Evolutionary conservation across 2,113 vertebrate species (phyloP), one percentile per base, ranked within the genome.

Genomic region (Epinephelus moara): DNA sequence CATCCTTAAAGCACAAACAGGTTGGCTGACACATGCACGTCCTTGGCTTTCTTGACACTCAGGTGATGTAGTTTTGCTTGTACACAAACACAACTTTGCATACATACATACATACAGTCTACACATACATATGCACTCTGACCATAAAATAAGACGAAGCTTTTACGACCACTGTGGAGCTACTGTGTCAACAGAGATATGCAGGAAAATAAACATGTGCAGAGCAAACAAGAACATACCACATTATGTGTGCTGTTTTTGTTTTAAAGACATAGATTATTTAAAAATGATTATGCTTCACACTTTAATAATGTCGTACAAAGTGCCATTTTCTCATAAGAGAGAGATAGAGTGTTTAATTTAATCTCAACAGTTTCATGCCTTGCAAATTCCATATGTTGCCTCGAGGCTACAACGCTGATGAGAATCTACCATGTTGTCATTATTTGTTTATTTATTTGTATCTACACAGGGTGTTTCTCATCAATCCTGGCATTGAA

Each of bases 251-350:
- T 25, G 23, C 25, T n/a, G 30, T 27, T 64, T 52, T 66, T 11
- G 42, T 45, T 27, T 13, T 6, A 25, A 53, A 53, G 23, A 53
- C 8, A n/a, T 10, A 42, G n/a, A 63, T 42, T 7, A 6, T 7
- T 37, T 62, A 23, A 25, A 73, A 86, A 47, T 56, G 42, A 13
- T 30, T 14, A 73, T 73, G 21, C 30, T 75, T 69, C 37, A 64
- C 27, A 23, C 18, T 50, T 62, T 15, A 30, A 61, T 52, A 17
- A 47, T 64, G 45, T 45, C 50, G 70, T 42, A 33, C 40, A 70
- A 49, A 52, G 5, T 11, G 12, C 10, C 4, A 7, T 2, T 61
- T 10, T 47, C 11, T 56, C 27, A 63, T 13, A 15, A 6, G 37
- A 15, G 17, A 25, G 4, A 33, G 14, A n/a, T 53, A 4, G 15